Conservation (phyloP, 2,797 vertebrate genomes). For the Cheirogaleus major region DNA sequence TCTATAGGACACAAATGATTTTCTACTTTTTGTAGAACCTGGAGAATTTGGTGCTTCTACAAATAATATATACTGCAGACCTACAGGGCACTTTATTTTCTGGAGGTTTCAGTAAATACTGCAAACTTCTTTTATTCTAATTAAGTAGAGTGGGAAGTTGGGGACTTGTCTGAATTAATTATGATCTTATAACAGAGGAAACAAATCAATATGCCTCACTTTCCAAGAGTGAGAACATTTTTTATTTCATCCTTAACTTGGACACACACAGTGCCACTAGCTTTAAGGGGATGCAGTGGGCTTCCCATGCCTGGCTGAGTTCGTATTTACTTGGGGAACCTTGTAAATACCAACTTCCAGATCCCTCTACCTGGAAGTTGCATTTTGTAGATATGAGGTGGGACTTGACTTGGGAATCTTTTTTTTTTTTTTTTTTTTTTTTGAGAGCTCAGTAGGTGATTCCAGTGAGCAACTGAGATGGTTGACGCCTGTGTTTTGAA, state of each 20-base stretch:
- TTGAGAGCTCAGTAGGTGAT: neutral
- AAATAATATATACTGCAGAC: neutral
- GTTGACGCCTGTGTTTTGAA: neutral
- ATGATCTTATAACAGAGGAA: neutral
- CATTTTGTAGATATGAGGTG: neutral
- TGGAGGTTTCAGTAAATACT: neutral
- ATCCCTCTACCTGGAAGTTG: neutral
- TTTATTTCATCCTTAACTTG: neutral
- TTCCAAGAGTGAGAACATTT: neutral
- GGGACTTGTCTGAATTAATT: neutral
- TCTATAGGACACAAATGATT: neutral
- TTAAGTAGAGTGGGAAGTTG: neutral
- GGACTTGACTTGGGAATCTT: neutral
- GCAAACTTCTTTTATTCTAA: neutral
- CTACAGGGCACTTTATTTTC: neutral
- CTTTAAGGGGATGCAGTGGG: neutral
- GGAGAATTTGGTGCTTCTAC: neutral
- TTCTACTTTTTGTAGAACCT: neutral
- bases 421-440: neutral
- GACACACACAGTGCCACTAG: neutral
- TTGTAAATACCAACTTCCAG: neutral
- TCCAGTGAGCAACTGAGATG: neutral
- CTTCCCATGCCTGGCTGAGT: neutral
- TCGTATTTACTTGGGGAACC: neutral
- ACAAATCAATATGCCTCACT: neutral